Conservation (phyloP, 2,888 invertebrate genomes). For the Galerucella calmariensis region DNA sequence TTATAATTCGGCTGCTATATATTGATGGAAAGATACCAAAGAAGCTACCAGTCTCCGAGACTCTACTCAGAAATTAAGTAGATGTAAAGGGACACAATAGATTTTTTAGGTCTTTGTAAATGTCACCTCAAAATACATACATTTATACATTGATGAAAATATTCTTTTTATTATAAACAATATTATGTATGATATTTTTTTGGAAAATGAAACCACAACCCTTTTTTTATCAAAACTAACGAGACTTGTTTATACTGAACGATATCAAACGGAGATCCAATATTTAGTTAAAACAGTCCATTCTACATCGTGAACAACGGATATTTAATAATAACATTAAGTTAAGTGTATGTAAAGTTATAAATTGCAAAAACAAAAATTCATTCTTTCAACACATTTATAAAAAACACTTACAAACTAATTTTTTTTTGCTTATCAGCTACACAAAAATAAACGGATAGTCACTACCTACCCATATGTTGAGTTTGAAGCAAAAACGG, state of each 20-base stretch:
- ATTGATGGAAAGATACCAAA: too few species aligned
- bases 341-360: conserved; percentile 20
- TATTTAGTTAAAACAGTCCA: conserved; percentile 21
- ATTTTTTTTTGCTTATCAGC: conserved; percentile 34
- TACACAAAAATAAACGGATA: conserved; percentile 27
- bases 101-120: too few species aligned
- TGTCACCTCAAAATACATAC: too few species aligned
- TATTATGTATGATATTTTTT: too few species aligned
- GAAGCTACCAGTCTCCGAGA: too few species aligned
- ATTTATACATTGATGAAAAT: too few species aligned
- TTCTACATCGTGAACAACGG: conserved; percentile 5
- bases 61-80: too few species aligned
- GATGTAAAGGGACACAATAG: too few species aligned
- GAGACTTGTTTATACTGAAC: background rate
- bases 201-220: too few species aligned
- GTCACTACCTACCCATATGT: conserved; percentile 29
- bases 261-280: background rate
- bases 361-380: conserved; percentile 43
- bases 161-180: too few species aligned
- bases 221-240: background rate
- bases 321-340: conserved; percentile 27
- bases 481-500: conserved; percentile 36
- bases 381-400: conserved; percentile 49
- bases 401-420: conserved; percentile 50
- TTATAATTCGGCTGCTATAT: too few species aligned